These are phyloP conservation scores for Telmatochromis sp. DNA, from an alignment of 2,113 vertebrate genomes.

Conservation along the genomic window DNA sequence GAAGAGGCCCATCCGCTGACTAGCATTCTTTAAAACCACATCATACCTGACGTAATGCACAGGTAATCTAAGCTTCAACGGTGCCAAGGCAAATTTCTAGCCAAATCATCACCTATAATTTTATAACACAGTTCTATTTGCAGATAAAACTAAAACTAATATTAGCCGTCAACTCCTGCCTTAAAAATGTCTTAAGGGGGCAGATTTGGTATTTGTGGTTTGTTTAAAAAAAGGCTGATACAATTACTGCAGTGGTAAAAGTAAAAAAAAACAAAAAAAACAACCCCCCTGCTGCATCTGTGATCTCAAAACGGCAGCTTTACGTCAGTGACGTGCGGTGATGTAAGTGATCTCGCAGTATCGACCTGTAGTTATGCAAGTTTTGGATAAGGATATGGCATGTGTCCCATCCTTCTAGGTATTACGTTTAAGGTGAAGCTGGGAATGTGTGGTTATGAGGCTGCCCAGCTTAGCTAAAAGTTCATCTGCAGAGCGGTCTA, in stretches of 20 bases:
- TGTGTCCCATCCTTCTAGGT: background rate
- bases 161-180: background rate
- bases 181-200: background rate
- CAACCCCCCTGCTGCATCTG: background rate
- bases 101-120: background rate
- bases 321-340: background rate
- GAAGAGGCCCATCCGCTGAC: background rate
- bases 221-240: background rate
- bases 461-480: background rate
- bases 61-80: background rate
- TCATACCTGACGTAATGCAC: background rate
- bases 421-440: background rate
- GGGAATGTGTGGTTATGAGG: background rate
- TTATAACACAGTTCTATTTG: background rate
- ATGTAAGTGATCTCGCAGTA: background rate
- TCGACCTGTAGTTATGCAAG: background rate
- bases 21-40: background rate
- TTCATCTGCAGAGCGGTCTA: background rate
- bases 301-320: background rate
- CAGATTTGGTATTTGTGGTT: background rate
- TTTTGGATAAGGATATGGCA: background rate
- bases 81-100: background rate
- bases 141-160: background rate
- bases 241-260: background rate
- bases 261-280: rapidly evolving